Conservation (phyloP, 2,888 invertebrate genomes). For the Cheiracanthium punctorium region DNA sequence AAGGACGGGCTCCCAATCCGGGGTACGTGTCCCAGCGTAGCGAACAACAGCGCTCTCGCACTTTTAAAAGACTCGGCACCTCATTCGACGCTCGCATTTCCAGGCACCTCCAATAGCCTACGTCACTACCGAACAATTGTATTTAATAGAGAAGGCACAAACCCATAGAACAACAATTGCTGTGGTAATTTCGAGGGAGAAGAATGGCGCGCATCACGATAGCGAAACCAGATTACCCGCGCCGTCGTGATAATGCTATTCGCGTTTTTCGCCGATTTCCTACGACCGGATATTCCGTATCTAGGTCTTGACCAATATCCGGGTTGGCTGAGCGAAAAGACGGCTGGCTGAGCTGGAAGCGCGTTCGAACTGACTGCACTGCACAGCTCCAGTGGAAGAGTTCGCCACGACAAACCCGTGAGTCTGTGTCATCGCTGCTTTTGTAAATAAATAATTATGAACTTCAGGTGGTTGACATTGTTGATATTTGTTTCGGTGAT, state of each 20-base stretch:
- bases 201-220: constrained; percentile 13
- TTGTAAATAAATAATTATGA: not conserved
- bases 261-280: constrained; percentile 14
- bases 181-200: not conserved
- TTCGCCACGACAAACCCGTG: not conserved
- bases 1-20: too few relatives aligned
- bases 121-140: not conserved
- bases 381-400: not conserved
- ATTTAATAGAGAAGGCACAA: not conserved
- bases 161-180: not conserved
- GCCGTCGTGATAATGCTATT: constrained; percentile 1
- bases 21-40: too few relatives aligned
- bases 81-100: too few relatives aligned
- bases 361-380: not conserved
- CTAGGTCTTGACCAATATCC: constrained; percentile 17
- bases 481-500: not conserved
- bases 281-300: constrained; percentile 17
- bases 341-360: not conserved
- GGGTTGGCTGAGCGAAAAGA: not conserved
- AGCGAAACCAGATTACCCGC: constrained; percentile 5
- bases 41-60: too few relatives aligned
- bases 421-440: not conserved
- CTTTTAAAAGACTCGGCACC: too few relatives aligned
- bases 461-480: not conserved
- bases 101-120: too few relatives aligned